A percentile compares a stretch with the other conserved stretches of the same genome.
phyloP scores from a whole-genome alignment of 2,888 invertebrate species.

The Brachyptera risi region DNA sequence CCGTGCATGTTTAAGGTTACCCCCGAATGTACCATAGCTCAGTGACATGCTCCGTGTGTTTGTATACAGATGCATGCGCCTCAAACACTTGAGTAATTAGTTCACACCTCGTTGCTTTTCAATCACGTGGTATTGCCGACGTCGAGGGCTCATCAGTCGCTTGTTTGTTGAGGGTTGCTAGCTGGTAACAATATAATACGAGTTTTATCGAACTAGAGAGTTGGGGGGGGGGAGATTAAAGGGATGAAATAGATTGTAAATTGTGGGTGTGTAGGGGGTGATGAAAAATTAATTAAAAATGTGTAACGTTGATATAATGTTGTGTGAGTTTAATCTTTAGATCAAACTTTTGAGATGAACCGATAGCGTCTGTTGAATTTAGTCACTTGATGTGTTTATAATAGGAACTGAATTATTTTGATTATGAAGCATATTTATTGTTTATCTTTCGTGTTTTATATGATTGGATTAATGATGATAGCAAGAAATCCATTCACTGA shows the following conservation, averaged over 20 bases:
- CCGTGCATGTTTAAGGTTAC: no score
- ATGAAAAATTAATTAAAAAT: background rate
- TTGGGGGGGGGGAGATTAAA: background rate
- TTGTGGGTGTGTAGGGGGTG: constrained; percentile 1
- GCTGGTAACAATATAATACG: background rate
- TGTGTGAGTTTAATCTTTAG: no score
- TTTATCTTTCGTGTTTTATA: no score
- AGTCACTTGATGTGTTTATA: no score
- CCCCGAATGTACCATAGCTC: background rate
- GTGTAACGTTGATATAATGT: no score
- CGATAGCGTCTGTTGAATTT: no score
- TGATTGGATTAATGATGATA: no score
- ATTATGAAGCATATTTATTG: no score
- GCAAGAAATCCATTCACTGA: no score
- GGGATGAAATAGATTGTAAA: background rate
- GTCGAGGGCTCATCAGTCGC: constrained; percentile 9
- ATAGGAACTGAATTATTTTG: no score
- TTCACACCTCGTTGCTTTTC: constrained; percentile 26
- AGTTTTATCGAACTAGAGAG: background rate
- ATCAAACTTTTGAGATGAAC: no score
- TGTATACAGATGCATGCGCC: constrained; percentile 8
- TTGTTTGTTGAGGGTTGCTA: background rate
- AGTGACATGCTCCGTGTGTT: background rate
- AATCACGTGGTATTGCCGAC: constrained; percentile 18
- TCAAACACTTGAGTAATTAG: constrained; percentile 23